phyloP scores from a whole-genome alignment of 2,113 vertebrate genomes.

The Xiphophorus couchianus region DNA sequence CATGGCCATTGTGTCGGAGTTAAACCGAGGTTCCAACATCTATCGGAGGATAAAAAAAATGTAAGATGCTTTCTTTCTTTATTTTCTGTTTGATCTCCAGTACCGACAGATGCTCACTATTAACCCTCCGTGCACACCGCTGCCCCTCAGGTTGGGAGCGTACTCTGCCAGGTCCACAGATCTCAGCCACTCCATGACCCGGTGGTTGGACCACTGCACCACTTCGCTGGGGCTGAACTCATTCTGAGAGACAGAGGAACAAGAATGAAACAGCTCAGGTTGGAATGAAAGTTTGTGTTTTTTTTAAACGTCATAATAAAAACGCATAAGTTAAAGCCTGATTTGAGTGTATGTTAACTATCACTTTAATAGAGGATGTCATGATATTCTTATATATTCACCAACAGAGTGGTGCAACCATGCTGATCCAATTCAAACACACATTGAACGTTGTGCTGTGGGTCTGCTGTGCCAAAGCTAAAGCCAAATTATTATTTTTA shows the following conservation, averaged over 20 bases:
- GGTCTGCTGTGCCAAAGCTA: no score
- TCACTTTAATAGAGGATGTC: no score
- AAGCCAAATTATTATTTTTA: no score
- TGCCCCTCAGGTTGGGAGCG: conserved; percentile 96
- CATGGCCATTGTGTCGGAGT: conserved; percentile 90
- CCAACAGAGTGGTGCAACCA: no score
- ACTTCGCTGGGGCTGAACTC: conserved; percentile 87
- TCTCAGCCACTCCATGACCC: conserved; percentile 98
- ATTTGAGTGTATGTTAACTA: no score
- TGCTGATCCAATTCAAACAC: no score
- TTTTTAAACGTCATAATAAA: no score
- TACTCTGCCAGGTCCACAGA: conserved; percentile 97
- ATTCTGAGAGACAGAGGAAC: conserved; percentile 71
- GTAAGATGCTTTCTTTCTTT: neutral
- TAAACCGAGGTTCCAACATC: conserved; percentile 96
- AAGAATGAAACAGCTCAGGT: neutral
- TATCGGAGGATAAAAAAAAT: conserved; percentile 46
- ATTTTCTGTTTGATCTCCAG: neutral
- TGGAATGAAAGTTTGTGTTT: no score
- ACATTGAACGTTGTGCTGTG: no score
- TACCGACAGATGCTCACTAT: conserved; percentile 83
- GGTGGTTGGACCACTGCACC: conserved; percentile 97
- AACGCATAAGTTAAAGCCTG: no score
- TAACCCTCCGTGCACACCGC: conserved; percentile 94
- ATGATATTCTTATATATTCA: no score